Evolutionary conservation across 2,888 invertebrate species (phyloP), one percentile per base, ranked within the genome.

Genomic region (Lordiphosa andalusiaca): DNA sequence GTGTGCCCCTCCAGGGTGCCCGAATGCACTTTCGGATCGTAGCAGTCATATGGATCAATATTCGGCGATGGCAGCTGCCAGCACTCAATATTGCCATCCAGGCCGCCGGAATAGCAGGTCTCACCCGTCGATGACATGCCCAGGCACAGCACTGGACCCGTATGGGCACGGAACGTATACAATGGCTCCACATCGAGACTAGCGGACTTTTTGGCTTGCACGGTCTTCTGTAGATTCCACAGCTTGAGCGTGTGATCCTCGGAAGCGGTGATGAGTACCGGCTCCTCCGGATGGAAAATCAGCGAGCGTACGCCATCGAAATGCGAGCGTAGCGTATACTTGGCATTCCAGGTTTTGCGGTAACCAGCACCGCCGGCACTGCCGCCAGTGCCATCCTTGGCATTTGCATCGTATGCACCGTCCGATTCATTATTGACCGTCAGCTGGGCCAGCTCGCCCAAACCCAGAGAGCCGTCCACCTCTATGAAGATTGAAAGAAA

Each of bases 201-300:
- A 73, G 97, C 95, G 16, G 96, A 96, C 93, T 98, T 98, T 92
- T 98, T 98, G 63, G 98, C 97, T 76, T 97, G 97, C 77, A 98
- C 97, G 53, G 98, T 98, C 91, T 98, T 98, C 90, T 98, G 98
- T 75, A 99, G 92, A 92, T 99, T 99, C 99, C 99, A 99, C 88
- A 99, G 91, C 91, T 99, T 99, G 40, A 99, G 92, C 48, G 99
- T 99, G 90, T 98, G 98, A 91, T 99, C 99, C 90, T 99, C 99
- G 57, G 98, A 98, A 37, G 98, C 99, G 25, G 99, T 99, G 86
- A 99, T 96, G 61, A 99, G 92, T 58, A 99, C 97, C 58, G 98
- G 96, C 88, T 99, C 98, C 67, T 94, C 95, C 53, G 98, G 98
- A 91, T 97, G 97, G 91, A 98, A 98, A 74, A 96, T 96, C 58